phyloP scores from a whole-genome alignment of 2,797 vertebrate species.

The Hippocampus kuda region DNA sequence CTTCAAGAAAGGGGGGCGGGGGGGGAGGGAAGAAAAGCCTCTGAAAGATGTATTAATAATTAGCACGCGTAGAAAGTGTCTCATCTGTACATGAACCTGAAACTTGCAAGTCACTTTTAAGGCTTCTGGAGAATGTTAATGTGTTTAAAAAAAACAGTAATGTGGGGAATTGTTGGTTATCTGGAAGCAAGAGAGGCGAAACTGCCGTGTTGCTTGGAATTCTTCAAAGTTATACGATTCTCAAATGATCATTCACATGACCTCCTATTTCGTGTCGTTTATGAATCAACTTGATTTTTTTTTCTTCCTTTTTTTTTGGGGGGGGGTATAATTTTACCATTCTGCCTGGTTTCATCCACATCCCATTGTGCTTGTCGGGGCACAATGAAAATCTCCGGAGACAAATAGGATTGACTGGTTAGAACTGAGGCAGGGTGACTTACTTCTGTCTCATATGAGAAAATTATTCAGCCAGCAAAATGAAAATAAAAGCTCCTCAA shows the following conservation, averaged over 20 bases:
- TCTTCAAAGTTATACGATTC: not conserved
- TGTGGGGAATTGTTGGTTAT: too few relatives aligned
- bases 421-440: not conserved
- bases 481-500: conserved; percentile 1
- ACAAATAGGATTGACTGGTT: not conserved
- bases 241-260: not conserved
- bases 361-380: too few relatives aligned
- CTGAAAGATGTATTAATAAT: conserved; percentile 37
- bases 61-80: conserved; percentile 29
- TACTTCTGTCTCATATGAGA: not conserved
- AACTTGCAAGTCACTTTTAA: not conserved
- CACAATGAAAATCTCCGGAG: not conserved
- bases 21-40: conserved; percentile 21
- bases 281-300: not conserved
- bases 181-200: too few relatives aligned
- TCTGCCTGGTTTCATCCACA: not conserved
- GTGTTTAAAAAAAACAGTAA: not conserved
- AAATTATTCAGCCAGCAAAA: conserved; percentile 1
- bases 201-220: not conserved
- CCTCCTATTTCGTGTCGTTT: not conserved
- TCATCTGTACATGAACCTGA: conserved; percentile 28
- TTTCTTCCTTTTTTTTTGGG: too few relatives aligned
- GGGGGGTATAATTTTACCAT: not conserved
- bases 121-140: not conserved
- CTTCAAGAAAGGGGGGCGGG: conserved; percentile 1